Conservation (phyloP, 30 jellyfish, hydroid and myxozoan genomes). For the Aurelia coerulea region DNA sequence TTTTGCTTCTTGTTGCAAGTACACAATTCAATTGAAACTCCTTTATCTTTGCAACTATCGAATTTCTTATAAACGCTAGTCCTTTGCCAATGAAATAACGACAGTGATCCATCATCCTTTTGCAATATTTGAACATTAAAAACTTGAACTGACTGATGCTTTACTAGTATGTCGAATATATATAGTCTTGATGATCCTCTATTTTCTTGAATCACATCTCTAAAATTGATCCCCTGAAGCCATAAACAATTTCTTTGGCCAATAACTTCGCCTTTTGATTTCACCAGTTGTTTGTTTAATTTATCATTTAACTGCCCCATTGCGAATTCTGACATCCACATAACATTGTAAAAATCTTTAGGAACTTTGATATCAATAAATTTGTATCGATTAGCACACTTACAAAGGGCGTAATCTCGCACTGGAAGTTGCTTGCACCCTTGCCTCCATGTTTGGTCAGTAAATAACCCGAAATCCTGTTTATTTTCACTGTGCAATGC, state of each 20-base stretch:
- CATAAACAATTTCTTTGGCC: slow-evolving; percentile 46
- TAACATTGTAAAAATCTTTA: slow-evolving; percentile 13
- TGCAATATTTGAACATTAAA: slow-evolving; percentile 70
- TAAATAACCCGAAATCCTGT: slow-evolving; percentile 42
- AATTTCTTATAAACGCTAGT: slow-evolving; percentile 65
- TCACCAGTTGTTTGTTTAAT: slow-evolving; percentile 1
- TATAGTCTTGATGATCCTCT: slow-evolving; percentile 13
- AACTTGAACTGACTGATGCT: slow-evolving; percentile 25
- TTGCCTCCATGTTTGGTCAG: slow-evolving; percentile 40
- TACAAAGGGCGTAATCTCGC: slow-evolving; percentile 78
- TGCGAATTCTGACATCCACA: slow-evolving; percentile 90
- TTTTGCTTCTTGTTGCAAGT: slow-evolving; percentile 38
- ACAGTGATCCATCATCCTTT: slow-evolving; percentile 1
- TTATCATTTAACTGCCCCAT: slow-evolving; percentile 74
- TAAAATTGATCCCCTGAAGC: slow-evolving; percentile 48
- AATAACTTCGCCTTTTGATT: not conserved
- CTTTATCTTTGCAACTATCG: slow-evolving; percentile 63
- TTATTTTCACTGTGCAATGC: not conserved
- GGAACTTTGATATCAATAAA: slow-evolving; percentile 14
- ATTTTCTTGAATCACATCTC: slow-evolving; percentile 33
- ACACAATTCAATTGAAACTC: slow-evolving; percentile 77
- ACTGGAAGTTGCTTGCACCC: slow-evolving; percentile 67
- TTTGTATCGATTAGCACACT: slow-evolving; percentile 44
- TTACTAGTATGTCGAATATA: slow-evolving; percentile 67
- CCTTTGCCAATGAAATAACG: slow-evolving; percentile 80